A percentile compares a stretch with the other conserved stretches of the same genome.
Evolutionary conservation across 1,140 invertebrate species (phyloP).

Genomic region (Bombus breviceps): DNA sequence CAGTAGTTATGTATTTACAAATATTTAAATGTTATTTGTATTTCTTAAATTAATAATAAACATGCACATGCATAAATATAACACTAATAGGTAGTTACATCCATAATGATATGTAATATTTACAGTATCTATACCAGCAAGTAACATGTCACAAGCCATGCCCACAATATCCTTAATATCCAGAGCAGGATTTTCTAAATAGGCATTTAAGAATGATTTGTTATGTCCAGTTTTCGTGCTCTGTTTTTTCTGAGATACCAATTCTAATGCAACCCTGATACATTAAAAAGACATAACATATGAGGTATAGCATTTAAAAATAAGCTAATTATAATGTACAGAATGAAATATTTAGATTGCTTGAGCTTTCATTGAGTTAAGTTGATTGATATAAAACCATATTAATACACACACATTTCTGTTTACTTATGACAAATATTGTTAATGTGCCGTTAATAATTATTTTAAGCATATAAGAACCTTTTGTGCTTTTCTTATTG

Average conservation of each 20-base stretch:
- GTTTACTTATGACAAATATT: not conserved
- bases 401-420: not conserved
- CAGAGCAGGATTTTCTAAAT: slow-evolving; percentile 86
- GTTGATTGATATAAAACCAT: not conserved
- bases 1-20: not conserved
- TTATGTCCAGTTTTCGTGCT: slow-evolving; percentile 67
- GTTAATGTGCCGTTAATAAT: not conserved
- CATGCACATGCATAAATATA: not conserved
- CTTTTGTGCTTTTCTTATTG: not conserved
- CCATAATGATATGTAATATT: slow-evolving; percentile 60
- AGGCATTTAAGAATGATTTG: slow-evolving; percentile 86
- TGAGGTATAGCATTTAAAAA: not conserved
- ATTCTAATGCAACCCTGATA: slow-evolving; percentile 86
- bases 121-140: slow-evolving; percentile 95
- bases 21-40: not conserved
- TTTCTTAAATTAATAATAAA: not conserved
- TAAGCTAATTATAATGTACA: slow-evolving; percentile 2
- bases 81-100: not conserved
- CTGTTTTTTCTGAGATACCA: slow-evolving; percentile 85
- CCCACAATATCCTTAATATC: slow-evolving; percentile 91
- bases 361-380: no score
- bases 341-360: not conserved
- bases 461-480: not conserved
- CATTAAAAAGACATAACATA: not conserved
- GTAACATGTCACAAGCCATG: slow-evolving; percentile 91